These are phyloP conservation scores for Schizotus pectinicornis DNA, from an alignment of 2,888 invertebrate species.

Conservation along the genomic window DNA sequence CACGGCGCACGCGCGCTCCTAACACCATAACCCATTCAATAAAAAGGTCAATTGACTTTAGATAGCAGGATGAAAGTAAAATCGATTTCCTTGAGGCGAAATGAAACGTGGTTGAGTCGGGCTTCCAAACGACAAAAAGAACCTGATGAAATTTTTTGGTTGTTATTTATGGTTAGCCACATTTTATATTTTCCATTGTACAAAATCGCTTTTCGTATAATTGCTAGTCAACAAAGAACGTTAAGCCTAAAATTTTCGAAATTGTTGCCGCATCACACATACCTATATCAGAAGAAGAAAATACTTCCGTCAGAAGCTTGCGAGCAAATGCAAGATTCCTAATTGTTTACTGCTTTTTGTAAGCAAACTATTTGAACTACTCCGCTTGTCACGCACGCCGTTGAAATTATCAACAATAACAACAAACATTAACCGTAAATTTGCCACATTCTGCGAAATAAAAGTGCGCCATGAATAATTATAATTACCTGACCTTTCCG, in stretches of 20 bases:
- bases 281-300: too few species aligned
- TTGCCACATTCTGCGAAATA: neutral
- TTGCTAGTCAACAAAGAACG: conserved; percentile 33
- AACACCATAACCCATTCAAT: conserved; percentile 47
- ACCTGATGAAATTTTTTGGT: conserved; percentile 40
- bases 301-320: conserved; percentile 9
- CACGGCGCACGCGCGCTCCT: conserved; percentile 36
- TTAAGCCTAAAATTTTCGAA: conserved; percentile 30
- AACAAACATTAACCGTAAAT: neutral
- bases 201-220: conserved; percentile 27
- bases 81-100: conserved; percentile 48
- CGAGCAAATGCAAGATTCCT: conserved; percentile 15
- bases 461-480: too few species aligned
- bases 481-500: too few species aligned
- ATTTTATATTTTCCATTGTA: conserved; percentile 29
- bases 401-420: neutral
- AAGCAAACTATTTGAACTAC: conserved; percentile 6
- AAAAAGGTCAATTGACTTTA: conserved; percentile 51
- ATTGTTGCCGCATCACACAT: conserved; percentile 33
- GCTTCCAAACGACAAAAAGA: conserved; percentile 34
- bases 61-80: conserved; percentile 48
- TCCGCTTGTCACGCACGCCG: neutral
- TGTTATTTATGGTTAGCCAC: conserved; percentile 35
- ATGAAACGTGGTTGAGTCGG: conserved; percentile 43
- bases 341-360: conserved; percentile 14